Conservation (phyloP, 2,888 invertebrate species). For the Hydrotaea diabolus region DNA sequence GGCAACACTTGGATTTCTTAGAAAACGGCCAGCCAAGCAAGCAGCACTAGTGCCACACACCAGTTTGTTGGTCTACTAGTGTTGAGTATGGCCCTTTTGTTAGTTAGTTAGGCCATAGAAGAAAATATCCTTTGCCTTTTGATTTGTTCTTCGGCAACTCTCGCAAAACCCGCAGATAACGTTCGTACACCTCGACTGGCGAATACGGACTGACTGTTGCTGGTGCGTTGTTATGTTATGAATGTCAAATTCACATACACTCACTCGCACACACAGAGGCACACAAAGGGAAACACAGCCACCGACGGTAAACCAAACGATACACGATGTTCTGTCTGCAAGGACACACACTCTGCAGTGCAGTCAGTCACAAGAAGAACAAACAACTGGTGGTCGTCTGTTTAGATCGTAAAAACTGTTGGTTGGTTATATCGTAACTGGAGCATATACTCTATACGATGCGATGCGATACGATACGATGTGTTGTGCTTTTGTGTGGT, state of each 20-base stretch:
- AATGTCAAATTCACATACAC: conserved; percentile 48
- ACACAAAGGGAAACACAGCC: conserved; percentile 12
- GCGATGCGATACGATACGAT: not conserved
- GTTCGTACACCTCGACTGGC: conserved; percentile 76
- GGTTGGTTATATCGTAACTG: conserved; percentile 33
- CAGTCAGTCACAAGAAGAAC: conserved; percentile 32
- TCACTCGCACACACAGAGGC: not conserved
- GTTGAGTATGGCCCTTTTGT: not conserved
- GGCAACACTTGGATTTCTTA: conserved; percentile 24
- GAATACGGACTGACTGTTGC: conserved; percentile 77
- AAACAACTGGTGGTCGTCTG: conserved; percentile 58
- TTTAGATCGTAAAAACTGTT: conserved; percentile 27
- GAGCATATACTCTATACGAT: conserved; percentile 25
- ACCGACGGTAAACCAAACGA: conserved; percentile 41
- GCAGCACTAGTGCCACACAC: conserved; percentile 10
- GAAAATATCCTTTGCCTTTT: not conserved
- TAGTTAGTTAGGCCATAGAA: not conserved
- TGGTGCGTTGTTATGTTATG: conserved; percentile 44
- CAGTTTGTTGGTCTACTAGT: not conserved
- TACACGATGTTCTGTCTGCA: conserved; percentile 17
- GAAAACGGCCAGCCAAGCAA: not conserved
- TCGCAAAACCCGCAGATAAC: conserved; percentile 66
- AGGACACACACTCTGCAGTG: conserved; percentile 65
- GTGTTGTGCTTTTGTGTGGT: not conserved
- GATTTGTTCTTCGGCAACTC: not conserved